These are phyloP conservation scores for Megalurothrips usitatus DNA, from an alignment of 2,888 invertebrate species.

Conservation along the genomic window DNA sequence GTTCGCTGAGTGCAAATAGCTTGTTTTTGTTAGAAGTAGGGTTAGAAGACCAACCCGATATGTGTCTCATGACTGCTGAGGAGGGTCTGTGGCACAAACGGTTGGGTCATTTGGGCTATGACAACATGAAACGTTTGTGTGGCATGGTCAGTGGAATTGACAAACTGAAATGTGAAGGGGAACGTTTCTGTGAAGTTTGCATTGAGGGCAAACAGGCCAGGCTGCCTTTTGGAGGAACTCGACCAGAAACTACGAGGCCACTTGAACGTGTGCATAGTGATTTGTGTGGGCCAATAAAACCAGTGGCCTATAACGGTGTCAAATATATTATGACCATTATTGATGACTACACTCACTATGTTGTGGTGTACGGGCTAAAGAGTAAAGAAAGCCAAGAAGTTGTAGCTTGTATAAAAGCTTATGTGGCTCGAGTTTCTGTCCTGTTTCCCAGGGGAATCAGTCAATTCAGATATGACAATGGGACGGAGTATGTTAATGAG, in stretches of 20 bases:
- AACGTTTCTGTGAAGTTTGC: constrained; percentile 31
- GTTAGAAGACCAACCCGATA: too few relatives aligned
- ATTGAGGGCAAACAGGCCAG: constrained; percentile 32
- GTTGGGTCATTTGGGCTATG: constrained; percentile 33
- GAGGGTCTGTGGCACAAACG: constrained; percentile 34
- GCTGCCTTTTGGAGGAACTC: constrained; percentile 30
- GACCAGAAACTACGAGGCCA: constrained; percentile 29
- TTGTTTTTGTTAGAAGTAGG: too few relatives aligned
- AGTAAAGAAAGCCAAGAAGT: neutral
- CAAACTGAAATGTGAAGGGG: neutral
- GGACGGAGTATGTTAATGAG: neutral
- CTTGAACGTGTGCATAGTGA: constrained; percentile 34
- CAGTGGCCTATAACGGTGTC: constrained; percentile 29
- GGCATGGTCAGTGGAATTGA: too few relatives aligned
- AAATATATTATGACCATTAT: constrained; percentile 33
- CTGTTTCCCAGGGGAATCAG: neutral
- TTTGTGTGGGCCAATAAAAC: constrained; percentile 33
- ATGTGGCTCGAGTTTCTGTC: neutral
- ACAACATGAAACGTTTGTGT: too few relatives aligned
- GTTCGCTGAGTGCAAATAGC: too few relatives aligned
- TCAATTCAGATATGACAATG: constrained; percentile 1
- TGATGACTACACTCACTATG: constrained; percentile 31
- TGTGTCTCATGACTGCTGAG: too few relatives aligned
- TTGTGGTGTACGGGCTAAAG: neutral
- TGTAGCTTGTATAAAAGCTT: neutral